These are phyloP conservation scores for Apotomis betuletana DNA, from an alignment of 2,888 invertebrate species.

Conservation along the genomic window DNA sequence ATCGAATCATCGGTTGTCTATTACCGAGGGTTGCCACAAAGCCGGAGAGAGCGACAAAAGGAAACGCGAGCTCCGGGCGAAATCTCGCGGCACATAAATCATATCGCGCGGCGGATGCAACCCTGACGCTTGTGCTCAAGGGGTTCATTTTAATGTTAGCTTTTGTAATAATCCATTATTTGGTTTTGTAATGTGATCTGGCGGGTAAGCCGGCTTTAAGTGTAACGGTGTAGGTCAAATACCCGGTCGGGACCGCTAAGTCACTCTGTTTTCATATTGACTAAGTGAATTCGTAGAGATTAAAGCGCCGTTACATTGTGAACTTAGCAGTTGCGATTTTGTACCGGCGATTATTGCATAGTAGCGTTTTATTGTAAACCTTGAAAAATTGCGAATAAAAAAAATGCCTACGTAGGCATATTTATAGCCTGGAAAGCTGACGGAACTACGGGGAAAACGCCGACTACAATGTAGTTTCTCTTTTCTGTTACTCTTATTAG, in stretches of 20 bases:
- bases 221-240: conserved; percentile 28
- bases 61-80: conserved; percentile 60
- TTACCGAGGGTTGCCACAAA: conserved; percentile 62
- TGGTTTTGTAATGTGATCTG: conserved; percentile 42
- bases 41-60: conserved; percentile 60
- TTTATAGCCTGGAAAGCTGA: too few species aligned
- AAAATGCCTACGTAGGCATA: too few species aligned
- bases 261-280: neutral
- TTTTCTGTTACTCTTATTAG: too few species aligned
- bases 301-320: neutral
- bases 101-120: conserved; percentile 63
- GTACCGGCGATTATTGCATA: too few species aligned
- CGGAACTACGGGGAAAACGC: too few species aligned
- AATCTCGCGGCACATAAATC: conserved; percentile 72
- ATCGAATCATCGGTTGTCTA: conserved; percentile 62
- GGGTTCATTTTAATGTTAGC: conserved; percentile 65
- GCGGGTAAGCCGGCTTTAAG: conserved; percentile 30
- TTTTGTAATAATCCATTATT: conserved; percentile 44
- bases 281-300: neutral
- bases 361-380: too few species aligned
- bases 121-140: conserved; percentile 61
- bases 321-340: neutral
- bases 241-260: conserved; percentile 2
- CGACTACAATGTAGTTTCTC: too few species aligned
- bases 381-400: too few species aligned